A percentile compares a stretch with the other conserved stretches of the same genome.
Evolutionary conservation across 2,888 invertebrate genomes (phyloP).

Genomic region (Cheilosia scutellata): DNA sequence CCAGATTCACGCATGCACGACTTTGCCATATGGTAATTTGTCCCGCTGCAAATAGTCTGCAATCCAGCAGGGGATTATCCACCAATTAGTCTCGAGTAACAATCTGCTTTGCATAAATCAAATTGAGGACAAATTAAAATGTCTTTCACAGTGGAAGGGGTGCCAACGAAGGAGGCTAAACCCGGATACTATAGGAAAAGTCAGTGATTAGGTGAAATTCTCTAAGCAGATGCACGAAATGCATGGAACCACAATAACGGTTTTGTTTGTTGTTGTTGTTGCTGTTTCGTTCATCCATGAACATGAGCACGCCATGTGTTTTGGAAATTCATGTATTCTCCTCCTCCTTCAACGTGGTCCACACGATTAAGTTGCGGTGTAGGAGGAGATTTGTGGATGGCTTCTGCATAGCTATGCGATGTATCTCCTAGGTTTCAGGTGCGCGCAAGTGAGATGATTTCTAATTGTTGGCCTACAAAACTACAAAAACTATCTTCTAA

Average conservation of each 20-base stretch:
- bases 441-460: constrained; percentile 72
- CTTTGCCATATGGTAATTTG: constrained; percentile 75
- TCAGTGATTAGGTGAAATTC: constrained; percentile 74
- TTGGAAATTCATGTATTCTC: constrained; percentile 63
- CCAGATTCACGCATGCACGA: constrained; percentile 75
- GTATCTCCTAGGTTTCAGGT: constrained; percentile 51
- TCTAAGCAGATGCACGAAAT: constrained; percentile 75
- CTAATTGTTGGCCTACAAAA: constrained; percentile 74
- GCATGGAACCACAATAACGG: constrained; percentile 69
- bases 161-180: constrained; percentile 41
- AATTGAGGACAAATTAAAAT: constrained; percentile 78
- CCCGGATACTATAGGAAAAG: constrained; percentile 70
- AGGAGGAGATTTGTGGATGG: constrained; percentile 67
- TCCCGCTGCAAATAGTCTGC: constrained; percentile 61
- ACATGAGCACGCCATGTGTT: constrained; percentile 74
- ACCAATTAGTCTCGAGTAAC: constrained; percentile 73
- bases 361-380: constrained; percentile 64
- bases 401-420: constrained; percentile 49
- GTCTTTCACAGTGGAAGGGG: constrained; percentile 62
- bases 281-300: constrained; percentile 59
- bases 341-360: constrained; percentile 60
- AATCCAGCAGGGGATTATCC: constrained; percentile 67
- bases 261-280: constrained; percentile 51
- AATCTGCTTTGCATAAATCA: constrained; percentile 77
- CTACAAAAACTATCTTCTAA: constrained; percentile 61